Base-by-base conservation (phyloP, 1,140 invertebrate species). In the Drosophila parabipectinata region DNA sequence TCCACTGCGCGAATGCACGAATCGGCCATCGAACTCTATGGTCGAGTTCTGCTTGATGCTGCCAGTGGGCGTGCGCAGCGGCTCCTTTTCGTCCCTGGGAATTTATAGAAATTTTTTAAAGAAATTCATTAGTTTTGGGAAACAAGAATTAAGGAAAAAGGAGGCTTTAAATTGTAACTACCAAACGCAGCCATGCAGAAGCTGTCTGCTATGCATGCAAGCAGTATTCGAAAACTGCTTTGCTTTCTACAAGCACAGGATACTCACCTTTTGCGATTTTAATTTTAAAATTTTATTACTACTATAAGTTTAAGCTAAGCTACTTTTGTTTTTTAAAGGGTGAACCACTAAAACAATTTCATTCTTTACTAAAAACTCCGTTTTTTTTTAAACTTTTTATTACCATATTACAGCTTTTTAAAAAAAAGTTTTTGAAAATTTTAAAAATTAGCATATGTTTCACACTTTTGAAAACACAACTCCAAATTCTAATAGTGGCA, bases 81-180 rank as follows among this genome's bases (percentile, higher is more conserved):
- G 96, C 81, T 97, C 95, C 92, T 96, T 96, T 92, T 97, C 96
- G 77, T 96, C 96, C 93, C 96, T 96, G 93, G 9, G 50, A 73
- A 68, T 51, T 47, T 12, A 34, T 12, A 14, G 14, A 4, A 15
- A 50, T 41, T 37, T 37, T n/a, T 4, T 15, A 18, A 15, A 8
- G 41, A n/a, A 15, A 15, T 12, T 15, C 6, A 15, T 44, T 44
- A 44, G 41, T 44, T 15, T 7, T 44, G 5, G 7, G 4, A 12
- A 18, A 28, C 1, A 28, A 6, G 6, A 6, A 28, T 28, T 18
- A 18, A 18, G 3, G 3, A 10, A 37, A 37, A n/a, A 37, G 34
- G 34, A 37, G n/a, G 15, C 32, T 47, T 55, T 1, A 0, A 39
- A 18, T 24, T 24, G 21, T 15, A 57, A 32, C 52, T 24, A 15